Conservation (phyloP, 2,797 vertebrate species). For the Muscicapa comitata region DNA sequence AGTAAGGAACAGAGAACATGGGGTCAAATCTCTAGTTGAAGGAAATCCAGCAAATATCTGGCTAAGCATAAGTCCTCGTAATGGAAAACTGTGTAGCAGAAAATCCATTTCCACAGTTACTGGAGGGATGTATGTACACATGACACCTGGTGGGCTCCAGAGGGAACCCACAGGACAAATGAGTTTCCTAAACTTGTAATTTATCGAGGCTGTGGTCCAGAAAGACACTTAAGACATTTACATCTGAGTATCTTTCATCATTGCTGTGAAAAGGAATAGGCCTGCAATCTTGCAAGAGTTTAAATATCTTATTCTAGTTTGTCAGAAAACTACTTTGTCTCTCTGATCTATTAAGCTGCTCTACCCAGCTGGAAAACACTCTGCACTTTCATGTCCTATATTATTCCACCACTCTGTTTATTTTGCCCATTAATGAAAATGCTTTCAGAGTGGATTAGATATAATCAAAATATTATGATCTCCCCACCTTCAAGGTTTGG, state of each 20-base stretch:
- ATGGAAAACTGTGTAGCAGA: background rate
- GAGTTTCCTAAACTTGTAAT: background rate
- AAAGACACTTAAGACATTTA: background rate
- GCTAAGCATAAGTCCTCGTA: background rate
- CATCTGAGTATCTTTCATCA: background rate
- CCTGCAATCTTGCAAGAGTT: background rate
- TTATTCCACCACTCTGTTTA: background rate
- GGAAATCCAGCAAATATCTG: background rate
- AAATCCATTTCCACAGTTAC: background rate
- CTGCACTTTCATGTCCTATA: background rate
- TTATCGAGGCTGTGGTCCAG: background rate
- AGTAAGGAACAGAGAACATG: background rate
- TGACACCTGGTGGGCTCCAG: background rate
- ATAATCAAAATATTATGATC: constrained; percentile 37
- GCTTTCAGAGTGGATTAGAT: background rate
- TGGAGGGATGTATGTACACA: background rate
- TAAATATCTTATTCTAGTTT: background rate
- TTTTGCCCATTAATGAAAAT: constrained; percentile 17
- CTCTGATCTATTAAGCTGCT: background rate
- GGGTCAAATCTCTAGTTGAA: background rate
- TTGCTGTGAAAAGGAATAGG: background rate
- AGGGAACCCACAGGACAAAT: background rate
- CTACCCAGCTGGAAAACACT: background rate
- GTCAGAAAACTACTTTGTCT: background rate
- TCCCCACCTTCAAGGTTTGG: constrained; percentile 24